Evolutionary conservation across 2,888 invertebrate species (phyloP), one percentile per base, ranked within the genome.

Genomic region (Dascillus cervinus): DNA sequence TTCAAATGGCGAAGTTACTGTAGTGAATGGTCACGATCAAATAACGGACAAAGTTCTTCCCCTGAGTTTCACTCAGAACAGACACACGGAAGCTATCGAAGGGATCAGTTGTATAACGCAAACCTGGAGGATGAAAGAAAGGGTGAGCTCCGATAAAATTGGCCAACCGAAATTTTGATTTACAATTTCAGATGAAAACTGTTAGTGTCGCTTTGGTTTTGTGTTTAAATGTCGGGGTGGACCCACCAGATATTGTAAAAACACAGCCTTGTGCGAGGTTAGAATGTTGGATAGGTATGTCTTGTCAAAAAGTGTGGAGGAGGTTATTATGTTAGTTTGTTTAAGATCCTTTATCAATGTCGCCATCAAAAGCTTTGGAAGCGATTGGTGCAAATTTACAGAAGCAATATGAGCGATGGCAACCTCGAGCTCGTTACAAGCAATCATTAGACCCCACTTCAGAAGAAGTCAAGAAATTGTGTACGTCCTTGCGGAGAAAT

Each of bases 171-270:
- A 40, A 25, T 31, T 14, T 13, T 9, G 5, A 21, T 19, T n/a
- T n/a, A n/a, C n/a, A n/a, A n/a, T 26, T 29, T 22, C 66, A 94
- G 84, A 96, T 97, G 89, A 97, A 97, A 70, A 98, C 98, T 1
- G 96, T 97, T 37, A 96, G 96, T 65, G 97, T 98, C 34, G 97
- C 97, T 1, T 69, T 99, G 40, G 96, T 98, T 13, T 69, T 98
- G 23, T 99, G 98, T 65, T 73, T 98, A 21, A 98, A 99, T 67
- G 89, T 98, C 32, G 97, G 97, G n/a, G 96, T 98, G 11, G 98
- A 99, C 66, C 98, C 98, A 2, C 98, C 98, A 0, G 98, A 98
- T 64, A 81, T 97, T 32, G 85, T 95, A 17, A 97, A 97, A 67
- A 94, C 94, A 3, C 88, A 92, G 55, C 96, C 97, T 0, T 95